A percentile compares a stretch with the other conserved stretches of the same genome.
phyloP scores from a whole-genome alignment of 2,888 invertebrate species.

The Balanococcus diminutus region DNA sequence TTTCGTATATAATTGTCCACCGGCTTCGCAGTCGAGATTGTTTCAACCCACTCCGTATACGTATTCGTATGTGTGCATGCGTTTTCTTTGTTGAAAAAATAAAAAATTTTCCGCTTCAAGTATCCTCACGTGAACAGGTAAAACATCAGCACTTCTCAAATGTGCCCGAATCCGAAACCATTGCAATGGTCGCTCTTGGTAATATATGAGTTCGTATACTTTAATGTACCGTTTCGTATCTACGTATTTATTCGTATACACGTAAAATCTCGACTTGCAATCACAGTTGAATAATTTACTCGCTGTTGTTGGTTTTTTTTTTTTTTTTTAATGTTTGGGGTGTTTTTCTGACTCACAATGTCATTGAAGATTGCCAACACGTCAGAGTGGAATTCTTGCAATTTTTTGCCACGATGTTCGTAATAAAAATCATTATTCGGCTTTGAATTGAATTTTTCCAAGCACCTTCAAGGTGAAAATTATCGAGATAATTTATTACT shows the following conservation, averaged over 20 bases:
- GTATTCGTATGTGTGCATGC: background rate
- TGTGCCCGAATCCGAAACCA: background rate
- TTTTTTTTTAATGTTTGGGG: no score
- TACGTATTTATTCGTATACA: background rate
- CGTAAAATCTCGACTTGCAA: background rate
- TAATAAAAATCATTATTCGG: background rate
- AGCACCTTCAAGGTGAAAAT: background rate
- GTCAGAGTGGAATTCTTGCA: background rate
- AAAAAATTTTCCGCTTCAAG: slow-evolving; percentile 29
- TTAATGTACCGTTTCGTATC: background rate
- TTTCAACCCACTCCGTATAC: background rate
- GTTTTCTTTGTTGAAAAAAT: slow-evolving; percentile 28
- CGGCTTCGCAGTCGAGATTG: background rate
- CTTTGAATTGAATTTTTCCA: background rate
- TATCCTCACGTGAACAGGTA: background rate
- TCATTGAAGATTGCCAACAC: background rate
- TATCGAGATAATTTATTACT: background rate
- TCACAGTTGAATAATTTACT: background rate
- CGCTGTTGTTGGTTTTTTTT: background rate
- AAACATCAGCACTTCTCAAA: background rate
- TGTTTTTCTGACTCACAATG: background rate
- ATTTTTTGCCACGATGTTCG: background rate
- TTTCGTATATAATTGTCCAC: slow-evolving; percentile 18
- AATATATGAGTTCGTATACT: background rate
- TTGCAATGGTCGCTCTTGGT: background rate